Conservation (phyloP, 2,113 vertebrate genomes). For the Erinaceus europaeus region DNA sequence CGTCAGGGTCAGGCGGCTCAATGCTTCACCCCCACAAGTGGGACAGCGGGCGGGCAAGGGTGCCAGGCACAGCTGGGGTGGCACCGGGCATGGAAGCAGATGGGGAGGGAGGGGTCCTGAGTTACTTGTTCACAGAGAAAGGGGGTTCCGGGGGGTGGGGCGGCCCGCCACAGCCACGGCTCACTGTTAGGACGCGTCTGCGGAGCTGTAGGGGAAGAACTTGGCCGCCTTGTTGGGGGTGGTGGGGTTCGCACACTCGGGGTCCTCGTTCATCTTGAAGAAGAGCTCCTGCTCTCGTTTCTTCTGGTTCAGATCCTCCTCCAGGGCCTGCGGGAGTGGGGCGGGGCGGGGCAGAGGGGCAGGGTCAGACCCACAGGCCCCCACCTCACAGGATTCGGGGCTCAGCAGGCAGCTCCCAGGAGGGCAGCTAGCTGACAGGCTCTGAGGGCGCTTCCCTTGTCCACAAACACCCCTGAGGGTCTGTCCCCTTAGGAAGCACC, state of each 20-base stretch:
- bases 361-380: too few relatives aligned
- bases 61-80: too few relatives aligned
- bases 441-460: too few relatives aligned
- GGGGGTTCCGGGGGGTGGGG: conserved; percentile 1
- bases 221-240: conserved; percentile 88
- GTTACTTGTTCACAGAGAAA: conserved; percentile 41
- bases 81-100: conserved; percentile 17
- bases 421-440: too few relatives aligned
- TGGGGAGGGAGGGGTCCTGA: neutral
- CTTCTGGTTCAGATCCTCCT: conserved; percentile 91
- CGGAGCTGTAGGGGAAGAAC: conserved; percentile 89
- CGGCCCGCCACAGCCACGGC: neutral
- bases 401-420: neutral
- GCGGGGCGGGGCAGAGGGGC: neutral
- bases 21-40: too few relatives aligned
- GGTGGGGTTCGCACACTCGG: conserved; percentile 78
- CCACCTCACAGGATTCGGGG: neutral
- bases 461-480: too few relatives aligned
- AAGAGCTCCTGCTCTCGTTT: conserved; percentile 94
- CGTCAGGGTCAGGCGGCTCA: too few relatives aligned
- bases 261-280: conserved; percentile 87
- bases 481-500: too few relatives aligned
- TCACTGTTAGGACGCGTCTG: conserved; percentile 74
- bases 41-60: too few relatives aligned
- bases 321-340: conserved; percentile 93